These are phyloP conservation scores for Noctuana brunneofusca DNA, from an alignment of 2,888 invertebrate species.

Conservation along the genomic window DNA sequence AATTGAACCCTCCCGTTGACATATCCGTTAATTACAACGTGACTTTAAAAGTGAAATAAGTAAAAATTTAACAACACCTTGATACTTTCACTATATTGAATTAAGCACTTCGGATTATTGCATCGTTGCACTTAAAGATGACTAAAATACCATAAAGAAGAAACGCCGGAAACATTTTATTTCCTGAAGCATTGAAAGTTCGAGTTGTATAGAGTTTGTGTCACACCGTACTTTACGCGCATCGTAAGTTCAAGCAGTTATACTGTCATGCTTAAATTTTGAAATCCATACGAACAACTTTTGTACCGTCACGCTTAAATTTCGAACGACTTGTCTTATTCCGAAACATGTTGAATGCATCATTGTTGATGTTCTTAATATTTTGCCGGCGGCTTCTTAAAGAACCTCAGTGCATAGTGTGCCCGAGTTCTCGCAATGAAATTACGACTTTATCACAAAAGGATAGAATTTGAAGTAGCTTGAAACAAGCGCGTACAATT, in stretches of 20 bases:
- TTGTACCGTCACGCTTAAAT: conserved; percentile 16
- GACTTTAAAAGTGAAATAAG: background rate
- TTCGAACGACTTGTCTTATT: conserved; percentile 12
- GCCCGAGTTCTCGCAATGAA: background rate
- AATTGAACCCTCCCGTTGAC: background rate
- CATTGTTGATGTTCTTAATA: conserved; percentile 31
- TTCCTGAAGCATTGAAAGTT: conserved; percentile 7
- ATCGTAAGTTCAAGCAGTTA: conserved; percentile 10
- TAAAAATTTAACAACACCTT: conserved; percentile 20
- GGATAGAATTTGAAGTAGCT: background rate
- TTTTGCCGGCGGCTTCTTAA: conserved; percentile 25
- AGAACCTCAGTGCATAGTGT: conserved; percentile 18
- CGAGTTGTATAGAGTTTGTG: conserved; percentile 8
- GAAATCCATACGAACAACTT: background rate
- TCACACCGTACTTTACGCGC: conserved; percentile 7
- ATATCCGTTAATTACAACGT: background rate
- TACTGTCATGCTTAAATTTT: background rate
- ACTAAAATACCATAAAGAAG: conserved; percentile 8
- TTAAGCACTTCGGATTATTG: background rate
- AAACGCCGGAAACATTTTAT: conserved; percentile 6
- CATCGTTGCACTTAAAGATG: conserved; percentile 4
- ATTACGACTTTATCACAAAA: background rate
- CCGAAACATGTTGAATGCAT: conserved; percentile 27
- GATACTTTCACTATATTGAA: conserved; percentile 12
- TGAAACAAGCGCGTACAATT: background rate